These are phyloP conservation scores for Mycalesis mineus DNA, from an alignment of 2,888 invertebrate species.

Conservation along the genomic window DNA sequence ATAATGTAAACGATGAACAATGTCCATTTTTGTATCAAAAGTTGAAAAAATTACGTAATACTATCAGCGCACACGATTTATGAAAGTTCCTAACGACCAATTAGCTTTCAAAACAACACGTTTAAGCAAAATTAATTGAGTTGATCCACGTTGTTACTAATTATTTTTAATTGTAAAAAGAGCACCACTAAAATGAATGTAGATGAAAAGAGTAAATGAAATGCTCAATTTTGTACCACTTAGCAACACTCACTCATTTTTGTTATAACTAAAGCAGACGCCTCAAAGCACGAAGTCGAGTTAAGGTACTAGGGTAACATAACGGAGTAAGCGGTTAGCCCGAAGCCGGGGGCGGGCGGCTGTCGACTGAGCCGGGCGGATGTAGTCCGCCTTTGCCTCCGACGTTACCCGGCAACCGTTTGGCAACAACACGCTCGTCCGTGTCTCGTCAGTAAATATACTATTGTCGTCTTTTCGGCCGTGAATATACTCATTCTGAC, in stretches of 20 bases:
- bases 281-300: constrained; percentile 1
- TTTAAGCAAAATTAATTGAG: background rate
- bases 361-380: constrained; percentile 56
- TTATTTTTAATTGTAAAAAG: background rate
- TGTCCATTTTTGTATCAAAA: constrained; percentile 52
- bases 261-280: background rate
- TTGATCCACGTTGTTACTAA: background rate
- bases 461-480: too few relatives aligned
- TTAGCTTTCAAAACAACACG: constrained; percentile 2
- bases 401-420: constrained; percentile 65
- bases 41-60: background rate
- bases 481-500: constrained; percentile 10
- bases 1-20: constrained; percentile 72
- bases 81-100: background rate
- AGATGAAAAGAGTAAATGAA: background rate
- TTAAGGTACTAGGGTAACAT: background rate
- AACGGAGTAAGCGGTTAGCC: constrained; percentile 34
- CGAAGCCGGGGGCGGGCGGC: constrained; percentile 51
- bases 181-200: background rate
- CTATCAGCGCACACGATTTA: background rate
- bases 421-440: constrained; percentile 64
- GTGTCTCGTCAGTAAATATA: too few relatives aligned
- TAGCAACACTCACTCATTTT: background rate
- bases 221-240: background rate
- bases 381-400: constrained; percentile 52